Evolutionary conservation across 2,888 invertebrate species (phyloP).

Genomic region (Ischnus inquisitorius): DNA sequence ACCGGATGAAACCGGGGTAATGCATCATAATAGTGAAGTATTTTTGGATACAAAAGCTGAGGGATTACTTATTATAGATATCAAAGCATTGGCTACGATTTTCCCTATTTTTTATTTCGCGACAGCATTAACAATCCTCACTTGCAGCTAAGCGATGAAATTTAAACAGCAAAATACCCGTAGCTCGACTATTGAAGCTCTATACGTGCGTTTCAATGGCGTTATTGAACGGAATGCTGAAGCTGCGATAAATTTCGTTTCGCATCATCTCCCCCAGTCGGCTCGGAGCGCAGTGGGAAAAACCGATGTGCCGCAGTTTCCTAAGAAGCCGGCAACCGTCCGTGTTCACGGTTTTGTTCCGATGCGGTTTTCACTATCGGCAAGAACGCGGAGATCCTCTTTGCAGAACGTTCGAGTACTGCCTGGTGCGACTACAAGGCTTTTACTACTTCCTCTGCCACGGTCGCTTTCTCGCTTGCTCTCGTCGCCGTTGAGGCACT

Average conservation of each 20-base stretch:
- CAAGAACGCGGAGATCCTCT: slow-evolving; percentile 28
- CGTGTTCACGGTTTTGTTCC: slow-evolving; percentile 14
- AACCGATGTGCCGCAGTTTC: slow-evolving; percentile 10
- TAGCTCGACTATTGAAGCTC: too few relatives aligned
- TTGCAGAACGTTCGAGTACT: slow-evolving; percentile 42
- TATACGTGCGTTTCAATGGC: background rate
- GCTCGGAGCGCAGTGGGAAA: background rate
- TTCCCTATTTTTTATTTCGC: too few relatives aligned
- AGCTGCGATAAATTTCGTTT: slow-evolving; percentile 10
- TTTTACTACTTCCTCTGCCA: slow-evolving; percentile 42
- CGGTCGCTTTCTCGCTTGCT: background rate
- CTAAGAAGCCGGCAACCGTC: slow-evolving; percentile 17
- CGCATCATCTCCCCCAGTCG: background rate
- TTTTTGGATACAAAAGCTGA: too few relatives aligned
- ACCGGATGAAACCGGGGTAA: background rate
- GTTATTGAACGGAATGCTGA: background rate
- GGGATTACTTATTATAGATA: too few relatives aligned
- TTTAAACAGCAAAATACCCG: background rate
- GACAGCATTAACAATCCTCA: too few relatives aligned
- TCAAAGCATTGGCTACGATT: too few relatives aligned
- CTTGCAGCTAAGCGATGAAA: too few relatives aligned
- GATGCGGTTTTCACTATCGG: slow-evolving; percentile 28
- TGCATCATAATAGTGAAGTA: too few relatives aligned
- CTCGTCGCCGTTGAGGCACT: background rate
- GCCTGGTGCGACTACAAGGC: slow-evolving; percentile 34